Evolutionary conservation across 2,888 invertebrate genomes (phyloP).

Genomic region (Archips xylosteana): DNA sequence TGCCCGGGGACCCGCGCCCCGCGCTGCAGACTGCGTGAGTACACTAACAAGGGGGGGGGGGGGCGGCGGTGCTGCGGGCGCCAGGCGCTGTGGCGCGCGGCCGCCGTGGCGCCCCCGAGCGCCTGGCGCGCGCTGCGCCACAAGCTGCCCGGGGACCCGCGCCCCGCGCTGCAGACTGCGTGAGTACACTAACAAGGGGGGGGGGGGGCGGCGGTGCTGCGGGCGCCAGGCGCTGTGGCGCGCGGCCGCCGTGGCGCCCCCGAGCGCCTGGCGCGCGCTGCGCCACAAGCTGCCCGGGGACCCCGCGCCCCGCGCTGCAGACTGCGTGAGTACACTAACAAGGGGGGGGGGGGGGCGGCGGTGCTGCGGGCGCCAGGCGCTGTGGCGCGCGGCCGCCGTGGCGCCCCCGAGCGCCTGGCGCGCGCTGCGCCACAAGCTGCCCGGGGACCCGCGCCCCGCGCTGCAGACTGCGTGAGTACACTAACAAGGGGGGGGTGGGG

Average conservation of each 20-base stretch:
- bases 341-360: no score
- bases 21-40: constrained; percentile 83
- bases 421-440: constrained; percentile 88
- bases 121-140: constrained; percentile 55
- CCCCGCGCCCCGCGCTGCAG: constrained; percentile 82
- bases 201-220: no score
- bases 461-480: constrained; percentile 83
- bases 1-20: constrained; percentile 87
- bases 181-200: constrained; percentile 48
- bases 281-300: constrained; percentile 88
- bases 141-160: constrained; percentile 87
- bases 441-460: constrained; percentile 85
- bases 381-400: no score
- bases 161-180: constrained; percentile 85
- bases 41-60: neutral
- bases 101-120: no score
- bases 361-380: no score
- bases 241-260: constrained; percentile 78
- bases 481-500: neutral
- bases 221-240: no score
- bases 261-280: constrained; percentile 91
- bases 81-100: neutral
- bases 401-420: constrained; percentile 92
- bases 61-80: no score
- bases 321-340: constrained; percentile 69